A percentile compares a stretch with the other conserved stretches of the same genome.
Evolutionary conservation across 2,113 vertebrate species (phyloP).

Genomic region (Chaetorhynchus papuensis): DNA sequence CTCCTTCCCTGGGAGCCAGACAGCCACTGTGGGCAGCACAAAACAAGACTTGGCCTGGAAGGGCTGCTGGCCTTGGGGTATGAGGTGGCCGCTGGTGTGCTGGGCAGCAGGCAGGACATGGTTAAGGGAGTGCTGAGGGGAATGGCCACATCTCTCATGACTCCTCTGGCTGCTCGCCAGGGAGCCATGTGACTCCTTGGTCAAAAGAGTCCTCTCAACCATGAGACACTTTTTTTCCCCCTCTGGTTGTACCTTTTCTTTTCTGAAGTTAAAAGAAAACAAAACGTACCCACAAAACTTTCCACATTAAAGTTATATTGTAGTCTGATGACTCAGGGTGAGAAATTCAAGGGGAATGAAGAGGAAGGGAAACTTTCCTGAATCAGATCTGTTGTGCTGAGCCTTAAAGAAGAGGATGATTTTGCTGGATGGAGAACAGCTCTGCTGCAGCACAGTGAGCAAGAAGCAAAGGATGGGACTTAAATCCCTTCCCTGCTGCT

Average conservation of each 20-base stretch:
- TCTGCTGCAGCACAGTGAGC: background rate
- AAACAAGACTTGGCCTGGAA: background rate
- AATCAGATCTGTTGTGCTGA: slow-evolving; percentile 38
- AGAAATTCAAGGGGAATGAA: slow-evolving; percentile 17
- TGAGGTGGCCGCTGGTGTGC: accelerated
- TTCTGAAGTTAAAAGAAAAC: slow-evolving; percentile 41
- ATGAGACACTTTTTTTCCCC: background rate
- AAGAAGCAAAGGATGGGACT: background rate
- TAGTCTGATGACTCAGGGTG: slow-evolving; percentile 6
- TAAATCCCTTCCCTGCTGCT: background rate
- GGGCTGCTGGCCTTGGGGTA: accelerated
- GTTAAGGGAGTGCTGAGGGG: slow-evolving; percentile 20
- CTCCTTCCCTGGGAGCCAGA: background rate
- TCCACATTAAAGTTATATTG: slow-evolving; percentile 32
- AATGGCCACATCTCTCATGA: slow-evolving; percentile 55
- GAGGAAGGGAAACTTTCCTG: slow-evolving; percentile 26
- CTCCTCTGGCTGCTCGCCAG: slow-evolving; percentile 30
- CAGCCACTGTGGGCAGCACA: accelerated
- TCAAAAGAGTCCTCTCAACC: slow-evolving; percentile 66
- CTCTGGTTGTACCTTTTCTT: slow-evolving; percentile 53
- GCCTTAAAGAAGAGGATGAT: background rate
- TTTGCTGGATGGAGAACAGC: slow-evolving; percentile 14
- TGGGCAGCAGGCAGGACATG: slow-evolving; percentile 13
- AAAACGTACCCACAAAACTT: slow-evolving; percentile 36
- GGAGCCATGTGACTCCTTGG: slow-evolving; percentile 48